Conservation (phyloP, 1,140 invertebrate genomes). For the Trichonephila clavipes region DNA sequence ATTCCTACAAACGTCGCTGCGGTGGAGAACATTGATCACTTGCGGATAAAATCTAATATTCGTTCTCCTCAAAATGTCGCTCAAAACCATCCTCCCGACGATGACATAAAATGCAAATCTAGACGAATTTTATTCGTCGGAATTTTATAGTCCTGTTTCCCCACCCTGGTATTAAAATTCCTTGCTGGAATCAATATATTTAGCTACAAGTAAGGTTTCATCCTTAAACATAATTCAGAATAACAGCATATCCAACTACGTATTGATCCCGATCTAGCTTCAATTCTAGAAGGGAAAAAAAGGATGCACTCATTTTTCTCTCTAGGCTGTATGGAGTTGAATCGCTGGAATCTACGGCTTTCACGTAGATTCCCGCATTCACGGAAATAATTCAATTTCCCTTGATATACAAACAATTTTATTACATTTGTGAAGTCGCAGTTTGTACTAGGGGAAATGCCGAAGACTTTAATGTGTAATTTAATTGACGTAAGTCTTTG, state of each 20-base stretch:
- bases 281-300: not conserved
- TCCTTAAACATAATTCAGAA: constrained; percentile 45
- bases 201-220: constrained; percentile 42
- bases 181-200: constrained; percentile 59
- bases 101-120: constrained; percentile 70
- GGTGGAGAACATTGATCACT: constrained; percentile 31
- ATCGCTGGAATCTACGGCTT: not conserved
- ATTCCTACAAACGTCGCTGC: not conserved
- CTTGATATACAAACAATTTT: constrained; percentile 72
- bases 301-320: constrained; percentile 30
- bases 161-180: constrained; percentile 56
- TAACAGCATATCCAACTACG: constrained; percentile 45
- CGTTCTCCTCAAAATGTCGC: constrained; percentile 40
- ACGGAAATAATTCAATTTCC: constrained; percentile 61
- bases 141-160: constrained; percentile 62
- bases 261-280: constrained; percentile 19
- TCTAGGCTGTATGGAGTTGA: constrained; percentile 20
- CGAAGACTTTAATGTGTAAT: constrained; percentile 69
- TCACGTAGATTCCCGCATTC: constrained; percentile 53
- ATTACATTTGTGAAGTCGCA: constrained; percentile 63
- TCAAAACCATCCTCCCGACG: not conserved
- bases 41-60: constrained; percentile 62
- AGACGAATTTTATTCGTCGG: constrained; percentile 22
- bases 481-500: constrained; percentile 72
- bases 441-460: not conserved